A percentile compares a stretch with the other conserved stretches of the same genome.
These are phyloP conservation scores for Adelosebastes latens DNA, from an alignment of 2,797 vertebrate genomes.

Conservation along the genomic window DNA sequence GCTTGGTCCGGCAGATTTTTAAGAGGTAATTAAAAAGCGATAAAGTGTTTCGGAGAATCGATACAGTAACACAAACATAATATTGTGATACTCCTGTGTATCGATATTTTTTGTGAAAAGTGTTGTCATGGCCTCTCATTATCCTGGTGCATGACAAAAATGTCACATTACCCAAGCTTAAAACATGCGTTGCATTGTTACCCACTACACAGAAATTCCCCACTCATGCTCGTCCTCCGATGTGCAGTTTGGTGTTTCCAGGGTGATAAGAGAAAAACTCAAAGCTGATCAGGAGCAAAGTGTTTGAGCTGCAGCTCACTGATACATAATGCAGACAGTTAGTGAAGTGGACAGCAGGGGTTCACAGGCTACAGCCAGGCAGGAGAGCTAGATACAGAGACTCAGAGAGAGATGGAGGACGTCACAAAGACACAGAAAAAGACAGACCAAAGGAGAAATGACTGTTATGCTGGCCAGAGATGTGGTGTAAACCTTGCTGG, in stretches of 20 bases:
- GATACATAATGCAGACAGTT: conserved; percentile 59
- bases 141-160: neutral
- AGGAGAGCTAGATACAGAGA: conserved; percentile 1
- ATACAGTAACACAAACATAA: neutral
- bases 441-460: conserved; percentile 11
- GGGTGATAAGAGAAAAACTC: conserved; percentile 29
- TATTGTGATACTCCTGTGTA: too few relatives aligned
- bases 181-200: conserved; percentile 22
- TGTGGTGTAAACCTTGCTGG: conserved; percentile 3
- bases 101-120: neutral
- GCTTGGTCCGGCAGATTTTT: too few relatives aligned
- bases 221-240: neutral
- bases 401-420: neutral
- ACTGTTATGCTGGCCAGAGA: neutral
- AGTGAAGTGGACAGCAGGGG: conserved; percentile 43
- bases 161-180: neutral
- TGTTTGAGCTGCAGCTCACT: conserved; percentile 31
- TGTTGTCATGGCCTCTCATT: neutral
- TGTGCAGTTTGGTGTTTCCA: conserved; percentile 14
- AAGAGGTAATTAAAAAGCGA: neutral
- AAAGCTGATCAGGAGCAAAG: conserved; percentile 34
- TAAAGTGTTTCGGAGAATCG: too few relatives aligned
- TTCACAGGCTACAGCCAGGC: conserved; percentile 11
- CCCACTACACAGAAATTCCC: neutral
- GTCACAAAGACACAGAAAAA: neutral